These are phyloP conservation scores for Trichonephila inaurata DNA, from an alignment of 1,140 invertebrate genomes.

Conservation along the genomic window DNA sequence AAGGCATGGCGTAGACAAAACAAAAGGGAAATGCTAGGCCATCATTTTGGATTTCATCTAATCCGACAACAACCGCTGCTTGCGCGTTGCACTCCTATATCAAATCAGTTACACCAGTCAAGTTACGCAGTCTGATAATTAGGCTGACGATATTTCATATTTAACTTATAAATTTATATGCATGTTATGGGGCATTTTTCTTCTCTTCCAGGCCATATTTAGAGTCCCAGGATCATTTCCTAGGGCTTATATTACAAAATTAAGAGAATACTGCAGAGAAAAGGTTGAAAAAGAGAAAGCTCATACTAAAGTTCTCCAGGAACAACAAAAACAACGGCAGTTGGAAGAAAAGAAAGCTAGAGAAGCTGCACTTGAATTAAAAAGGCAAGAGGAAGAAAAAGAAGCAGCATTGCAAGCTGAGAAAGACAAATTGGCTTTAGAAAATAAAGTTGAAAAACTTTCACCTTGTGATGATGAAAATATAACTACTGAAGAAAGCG, in stretches of 20 bases:
- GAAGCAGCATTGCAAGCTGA: slow-evolving; percentile 56
- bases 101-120: too few species aligned
- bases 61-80: too few species aligned
- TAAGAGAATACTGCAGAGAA: slow-evolving; percentile 81
- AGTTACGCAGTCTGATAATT: too few species aligned
- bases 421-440: neutral
- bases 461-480: neutral
- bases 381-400: slow-evolving; percentile 59
- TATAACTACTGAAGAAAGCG: neutral
- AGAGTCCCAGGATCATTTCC: slow-evolving; percentile 88
- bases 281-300: slow-evolving; percentile 67
- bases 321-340: slow-evolving; percentile 62
- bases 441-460: neutral
- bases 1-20: too few species aligned
- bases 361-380: slow-evolving; percentile 58
- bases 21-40: too few species aligned
- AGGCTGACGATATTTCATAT: neutral
- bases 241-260: slow-evolving; percentile 84
- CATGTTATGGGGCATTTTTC: neutral
- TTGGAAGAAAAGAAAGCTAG: slow-evolving; percentile 43
- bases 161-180: neutral
- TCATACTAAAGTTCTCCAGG: slow-evolving; percentile 51
- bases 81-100: too few species aligned
- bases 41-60: too few species aligned
- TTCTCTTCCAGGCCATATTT: slow-evolving; percentile 87